phyloP scores from a whole-genome alignment of 1,140 invertebrate genomes.

The Philotrypesis tridentata region DNA sequence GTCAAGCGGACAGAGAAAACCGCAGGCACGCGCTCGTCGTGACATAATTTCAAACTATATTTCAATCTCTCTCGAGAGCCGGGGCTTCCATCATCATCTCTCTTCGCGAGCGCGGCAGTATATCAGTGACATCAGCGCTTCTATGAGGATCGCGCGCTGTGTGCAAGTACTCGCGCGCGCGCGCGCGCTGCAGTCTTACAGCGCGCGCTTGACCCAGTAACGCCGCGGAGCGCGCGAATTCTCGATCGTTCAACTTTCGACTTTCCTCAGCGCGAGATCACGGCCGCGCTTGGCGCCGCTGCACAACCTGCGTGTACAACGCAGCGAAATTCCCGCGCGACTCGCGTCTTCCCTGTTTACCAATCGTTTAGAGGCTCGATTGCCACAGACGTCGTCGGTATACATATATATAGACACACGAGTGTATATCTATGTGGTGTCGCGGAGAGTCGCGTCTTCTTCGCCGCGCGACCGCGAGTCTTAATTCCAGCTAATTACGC shows the following conservation, averaged over 20 bases:
- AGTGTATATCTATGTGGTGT: too few species aligned
- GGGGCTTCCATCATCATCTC: neutral
- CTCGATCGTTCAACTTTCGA: conserved; percentile 50
- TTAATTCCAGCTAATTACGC: conserved; percentile 1
- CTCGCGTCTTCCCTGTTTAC: neutral
- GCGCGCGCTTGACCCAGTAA: conserved; percentile 52
- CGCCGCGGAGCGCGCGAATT: conserved; percentile 10
- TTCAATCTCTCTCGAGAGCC: neutral
- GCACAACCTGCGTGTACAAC: too few species aligned
- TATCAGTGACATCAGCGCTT: conserved; percentile 21
- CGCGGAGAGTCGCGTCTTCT: neutral
- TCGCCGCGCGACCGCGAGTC: neutral
- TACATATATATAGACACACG: too few species aligned
- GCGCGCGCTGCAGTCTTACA: too few species aligned
- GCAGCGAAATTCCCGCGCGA: neutral
- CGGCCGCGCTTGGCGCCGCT: conserved; percentile 40
- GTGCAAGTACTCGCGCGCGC: too few species aligned
- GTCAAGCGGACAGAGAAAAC: neutral
- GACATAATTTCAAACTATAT: conserved; percentile 24
- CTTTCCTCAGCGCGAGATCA: conserved; percentile 53
- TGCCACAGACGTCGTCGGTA: too few species aligned
- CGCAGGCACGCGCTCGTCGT: neutral
- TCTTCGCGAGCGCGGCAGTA: neutral
- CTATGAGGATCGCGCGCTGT: conserved; percentile 1
- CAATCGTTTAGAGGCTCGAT: neutral